Base-by-base conservation (phyloP, 2,888 invertebrate genomes). In the Standfussiana lucernea region DNA sequence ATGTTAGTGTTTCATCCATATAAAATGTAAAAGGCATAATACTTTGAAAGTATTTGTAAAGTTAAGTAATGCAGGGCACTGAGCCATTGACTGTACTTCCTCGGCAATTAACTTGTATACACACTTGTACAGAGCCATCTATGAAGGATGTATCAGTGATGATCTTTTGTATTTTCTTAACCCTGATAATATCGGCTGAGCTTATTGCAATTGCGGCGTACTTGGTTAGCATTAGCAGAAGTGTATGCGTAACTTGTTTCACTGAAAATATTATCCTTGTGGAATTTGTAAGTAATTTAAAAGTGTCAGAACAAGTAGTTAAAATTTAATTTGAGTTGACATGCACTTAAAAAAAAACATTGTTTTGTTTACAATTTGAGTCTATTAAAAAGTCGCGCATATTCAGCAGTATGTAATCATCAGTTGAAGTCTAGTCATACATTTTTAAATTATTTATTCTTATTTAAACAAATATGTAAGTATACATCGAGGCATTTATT, bases 351-450 rank as follows among this genome's bases (percentile, higher is more conserved):
- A n/a, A 28, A 56, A 53, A 56, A 5, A 28, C 15, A 15, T 28
- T 24, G 21, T 11, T 21, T 40, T 70, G 18, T 35, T 11, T 10
- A 65, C 37, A 40, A 28, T 21, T 21, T 21, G n/a, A 35, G 21
- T 32, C 10, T 40, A 64, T n/a, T 28, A 42, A 15, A 40, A 18
- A n/a, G 2, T 65, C 1, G 56, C 21, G 6, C 10, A 13, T 72
- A 61, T 35, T 50, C 15, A 59, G 13, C 37, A 37, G 11, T 53
- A 37, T n/a, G 24, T 56, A 40, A 65, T 61, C 8, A 79, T 64
- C 73, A 73, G 47, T 72, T 79, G 21, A 79, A 77, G 32, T 87
- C 88, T 86, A 86, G 86, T 86, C 86, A 86, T 64, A 75, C 35
- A 64, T 67, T 28, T 13, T 62, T 53, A 62, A 72, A 75, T 53